phyloP scores from a whole-genome alignment of 2,113 vertebrate species.

The Centropus bengalensis region DNA sequence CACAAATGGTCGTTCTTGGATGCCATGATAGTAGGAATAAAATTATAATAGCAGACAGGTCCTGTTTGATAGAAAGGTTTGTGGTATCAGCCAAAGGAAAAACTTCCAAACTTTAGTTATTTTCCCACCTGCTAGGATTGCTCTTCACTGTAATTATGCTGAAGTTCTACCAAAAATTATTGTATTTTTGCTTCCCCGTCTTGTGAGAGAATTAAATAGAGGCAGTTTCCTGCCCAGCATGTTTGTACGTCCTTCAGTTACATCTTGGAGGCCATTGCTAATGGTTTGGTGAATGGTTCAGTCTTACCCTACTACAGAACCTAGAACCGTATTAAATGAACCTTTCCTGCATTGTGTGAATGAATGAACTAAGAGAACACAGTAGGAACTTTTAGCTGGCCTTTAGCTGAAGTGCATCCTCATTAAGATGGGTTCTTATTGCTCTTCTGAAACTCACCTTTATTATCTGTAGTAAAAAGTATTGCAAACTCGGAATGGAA shows the following conservation, averaged over 20 bases:
- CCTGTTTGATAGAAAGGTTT: background rate
- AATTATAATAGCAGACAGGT: background rate
- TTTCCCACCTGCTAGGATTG: conserved; percentile 2
- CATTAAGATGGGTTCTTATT: background rate
- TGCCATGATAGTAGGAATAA: background rate
- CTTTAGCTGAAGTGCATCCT: background rate
- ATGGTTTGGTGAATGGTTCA: background rate
- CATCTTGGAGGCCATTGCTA: background rate
- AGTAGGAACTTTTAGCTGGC: background rate
- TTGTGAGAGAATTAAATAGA: background rate
- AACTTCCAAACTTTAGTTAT: conserved; percentile 26
- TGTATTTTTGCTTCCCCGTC: background rate
- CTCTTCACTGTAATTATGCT: background rate
- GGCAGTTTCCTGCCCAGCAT: background rate
- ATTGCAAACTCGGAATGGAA: background rate
- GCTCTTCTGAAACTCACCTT: background rate
- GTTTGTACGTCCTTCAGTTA: background rate
- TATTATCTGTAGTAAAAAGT: background rate
- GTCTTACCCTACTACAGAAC: background rate
- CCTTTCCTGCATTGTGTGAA: background rate
- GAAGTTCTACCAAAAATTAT: background rate
- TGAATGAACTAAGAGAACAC: background rate
- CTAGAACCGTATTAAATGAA: background rate
- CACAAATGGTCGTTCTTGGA: background rate
- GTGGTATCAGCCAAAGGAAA: background rate